Evolutionary conservation across 92 coral and sea anemone genomes (phyloP), one percentile per base, ranked within the genome.

Genomic region (Parazoanthus atlanticus): DNA sequence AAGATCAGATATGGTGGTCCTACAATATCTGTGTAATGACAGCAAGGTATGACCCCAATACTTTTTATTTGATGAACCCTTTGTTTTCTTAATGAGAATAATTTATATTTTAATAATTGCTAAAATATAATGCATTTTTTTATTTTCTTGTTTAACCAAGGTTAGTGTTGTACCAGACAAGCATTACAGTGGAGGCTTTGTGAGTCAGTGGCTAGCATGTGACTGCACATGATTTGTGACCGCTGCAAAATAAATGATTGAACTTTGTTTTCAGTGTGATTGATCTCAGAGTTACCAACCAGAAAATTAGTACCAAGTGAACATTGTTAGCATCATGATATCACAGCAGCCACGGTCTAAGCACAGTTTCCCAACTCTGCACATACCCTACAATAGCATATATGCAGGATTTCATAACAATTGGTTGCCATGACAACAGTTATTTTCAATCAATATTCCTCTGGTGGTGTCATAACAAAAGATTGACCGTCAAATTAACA

Each of bases 141-240:
- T 74, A 25, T 32, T 74, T 74, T 33, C 19, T 74, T 36, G 11
- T 36, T 33, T 74, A 74, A 74, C 11, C 79, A 74, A 74, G 79
- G 79, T 74, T 74, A 32, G 38, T n/a, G 30, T 74, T 74, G 32
- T 74, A 13, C 47, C 77, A 74, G 80, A 76, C 80, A 76, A 76
- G 80, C 54, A 71, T 12, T 23, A 76, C 80, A 76, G 56, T 38
- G 80, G 54, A 76, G n/a, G 80, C 25, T 23, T 76, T 76, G 80
- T 76, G 54, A 76, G 80, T 76, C 80, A 36, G 80, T 76, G 80
- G 80, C 80, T 76, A 36, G 80, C 80, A 76, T 76, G 30, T 38
- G n/a, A 76, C 23, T 76, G 80, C 80, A 76, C 30, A 21, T 76
- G 80, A 76, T 41, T 38, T 76, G 80, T 76, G 56, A 16, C 80